These are phyloP conservation scores for Trachelus tabidus DNA, from an alignment of 2,888 invertebrate genomes.

Conservation along the genomic window DNA sequence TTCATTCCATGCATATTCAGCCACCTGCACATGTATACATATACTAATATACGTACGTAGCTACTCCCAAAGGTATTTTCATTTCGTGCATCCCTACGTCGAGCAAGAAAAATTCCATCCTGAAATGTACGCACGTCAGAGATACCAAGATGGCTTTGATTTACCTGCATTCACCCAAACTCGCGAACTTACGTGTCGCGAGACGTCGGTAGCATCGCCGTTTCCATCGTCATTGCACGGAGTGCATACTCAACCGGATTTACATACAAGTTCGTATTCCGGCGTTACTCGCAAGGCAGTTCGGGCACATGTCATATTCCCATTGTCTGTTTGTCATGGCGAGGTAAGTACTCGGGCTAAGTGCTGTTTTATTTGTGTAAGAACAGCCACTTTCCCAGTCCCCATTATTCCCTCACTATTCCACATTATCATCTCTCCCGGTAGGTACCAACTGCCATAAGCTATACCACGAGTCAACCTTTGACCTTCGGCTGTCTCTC, in stretches of 20 bases:
- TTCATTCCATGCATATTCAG: background rate
- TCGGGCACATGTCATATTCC: conserved; percentile 63
- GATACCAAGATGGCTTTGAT: conserved; percentile 39
- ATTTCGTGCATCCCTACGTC: background rate
- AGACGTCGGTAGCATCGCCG: conserved; percentile 17
- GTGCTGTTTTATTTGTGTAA: conserved; percentile 65
- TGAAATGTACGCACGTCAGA: background rate
- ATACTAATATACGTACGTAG: background rate
- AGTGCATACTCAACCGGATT: conserved; percentile 54
- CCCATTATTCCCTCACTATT: conserved; percentile 18
- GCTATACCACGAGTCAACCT: background rate
- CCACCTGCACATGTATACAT: background rate
- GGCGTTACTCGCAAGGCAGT: conserved; percentile 44
- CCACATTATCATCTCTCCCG: background rate
- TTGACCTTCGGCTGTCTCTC: background rate
- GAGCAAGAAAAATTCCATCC: background rate
- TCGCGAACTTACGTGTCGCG: conserved; percentile 38
- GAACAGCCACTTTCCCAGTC: conserved; percentile 59
- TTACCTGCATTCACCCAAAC: conserved; percentile 41
- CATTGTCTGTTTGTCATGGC: conserved; percentile 62
- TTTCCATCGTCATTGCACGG: conserved; percentile 15
- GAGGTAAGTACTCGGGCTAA: conserved; percentile 58
- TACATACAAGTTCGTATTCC: conserved; percentile 58
- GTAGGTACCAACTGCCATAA: background rate
- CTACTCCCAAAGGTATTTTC: background rate